Evolutionary conservation across 2,113 vertebrate genomes (phyloP).

Genomic region (Hemichromis elongatus): DNA sequence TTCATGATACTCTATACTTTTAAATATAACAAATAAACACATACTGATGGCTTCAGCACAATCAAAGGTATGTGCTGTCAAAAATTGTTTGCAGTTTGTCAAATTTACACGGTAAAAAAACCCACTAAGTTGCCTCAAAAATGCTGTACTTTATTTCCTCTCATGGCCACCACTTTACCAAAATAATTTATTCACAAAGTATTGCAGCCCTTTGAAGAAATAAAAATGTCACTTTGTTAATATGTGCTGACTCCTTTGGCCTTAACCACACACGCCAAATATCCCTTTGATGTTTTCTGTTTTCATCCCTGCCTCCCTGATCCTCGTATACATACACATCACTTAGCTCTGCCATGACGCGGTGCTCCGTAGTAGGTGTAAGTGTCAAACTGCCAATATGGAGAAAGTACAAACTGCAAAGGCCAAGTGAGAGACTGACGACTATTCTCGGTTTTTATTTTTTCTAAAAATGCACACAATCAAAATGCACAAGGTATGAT

Average conservation of each 20-base stretch:
- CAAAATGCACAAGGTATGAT: neutral
- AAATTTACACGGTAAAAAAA: neutral
- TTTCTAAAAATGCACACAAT: neutral
- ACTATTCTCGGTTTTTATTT: neutral
- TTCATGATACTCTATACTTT: neutral
- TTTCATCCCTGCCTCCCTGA: neutral
- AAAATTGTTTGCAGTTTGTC: neutral
- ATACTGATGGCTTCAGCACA: neutral
- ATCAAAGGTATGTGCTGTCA: neutral
- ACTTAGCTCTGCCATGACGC: neutral
- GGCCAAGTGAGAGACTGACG: neutral
- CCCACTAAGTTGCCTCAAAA: neutral
- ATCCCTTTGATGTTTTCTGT: neutral
- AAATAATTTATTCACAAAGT: neutral
- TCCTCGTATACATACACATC: neutral
- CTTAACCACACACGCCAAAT: neutral
- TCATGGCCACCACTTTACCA: neutral
- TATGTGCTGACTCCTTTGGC: neutral
- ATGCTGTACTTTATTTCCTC: neutral
- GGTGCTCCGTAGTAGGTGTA: neutral
- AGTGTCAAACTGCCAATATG: constrained; percentile 28
- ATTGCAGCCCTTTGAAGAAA: neutral
- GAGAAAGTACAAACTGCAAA: constrained; percentile 6
- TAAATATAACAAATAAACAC: neutral
- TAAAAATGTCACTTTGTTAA: neutral